Conservation (phyloP, 2,113 vertebrate genomes). For the Anthoscopus minutus region DNA sequence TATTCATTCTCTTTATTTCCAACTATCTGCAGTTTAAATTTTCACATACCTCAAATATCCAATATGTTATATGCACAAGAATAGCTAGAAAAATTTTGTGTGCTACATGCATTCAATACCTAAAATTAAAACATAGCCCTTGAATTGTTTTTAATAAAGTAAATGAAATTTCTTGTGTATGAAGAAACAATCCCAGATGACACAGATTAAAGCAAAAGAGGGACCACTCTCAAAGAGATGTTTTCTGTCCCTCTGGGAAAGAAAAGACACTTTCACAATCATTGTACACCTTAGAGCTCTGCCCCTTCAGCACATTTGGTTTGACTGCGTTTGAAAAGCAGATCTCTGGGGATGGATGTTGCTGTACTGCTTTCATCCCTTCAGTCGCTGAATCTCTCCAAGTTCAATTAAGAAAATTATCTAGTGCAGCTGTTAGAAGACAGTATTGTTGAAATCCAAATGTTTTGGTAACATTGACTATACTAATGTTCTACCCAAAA, state of each 20-base stretch:
- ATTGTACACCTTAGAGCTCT: not conserved
- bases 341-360: slow-evolving; percentile 26
- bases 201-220: not conserved
- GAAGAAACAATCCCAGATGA: not conserved
- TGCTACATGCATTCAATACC: not conserved
- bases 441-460: not conserved
- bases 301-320: slow-evolving; percentile 23
- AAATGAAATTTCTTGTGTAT: not conserved
- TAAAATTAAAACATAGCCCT: not conserved
- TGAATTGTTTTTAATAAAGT: not conserved
- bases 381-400: slow-evolving; percentile 5
- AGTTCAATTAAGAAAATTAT: slow-evolving; percentile 48
- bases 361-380: slow-evolving; percentile 28
- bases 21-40: not conserved
- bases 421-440: not conserved
- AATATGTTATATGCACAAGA: not conserved
- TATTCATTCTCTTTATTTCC: slow-evolving; percentile 1
- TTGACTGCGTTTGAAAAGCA: slow-evolving; percentile 9
- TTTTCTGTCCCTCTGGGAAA: not conserved
- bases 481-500: not conserved
- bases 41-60: not conserved
- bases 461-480: not conserved
- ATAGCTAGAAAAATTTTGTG: not conserved
- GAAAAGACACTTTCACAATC: not conserved
- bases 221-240: not conserved